Evolutionary conservation across 2,888 invertebrate species (phyloP).

Genomic region (Teleiodes luculella): DNA sequence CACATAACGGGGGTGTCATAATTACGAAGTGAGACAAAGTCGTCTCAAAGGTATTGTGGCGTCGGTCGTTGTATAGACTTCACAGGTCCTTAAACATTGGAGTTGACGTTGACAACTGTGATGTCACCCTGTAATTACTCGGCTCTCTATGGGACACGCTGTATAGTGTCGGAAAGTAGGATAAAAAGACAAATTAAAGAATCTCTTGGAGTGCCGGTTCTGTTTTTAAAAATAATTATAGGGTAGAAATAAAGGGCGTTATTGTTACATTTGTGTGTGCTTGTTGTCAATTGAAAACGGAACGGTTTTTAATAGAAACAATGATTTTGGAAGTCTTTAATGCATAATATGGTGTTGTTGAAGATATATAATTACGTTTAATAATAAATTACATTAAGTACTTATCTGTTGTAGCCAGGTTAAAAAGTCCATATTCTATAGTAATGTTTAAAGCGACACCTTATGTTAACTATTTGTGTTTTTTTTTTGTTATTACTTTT

Average conservation of each 20-base stretch:
- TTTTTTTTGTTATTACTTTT: too few relatives aligned
- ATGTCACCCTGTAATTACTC: slow-evolving; percentile 51
- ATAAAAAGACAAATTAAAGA: slow-evolving; percentile 31
- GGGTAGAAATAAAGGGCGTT: background rate
- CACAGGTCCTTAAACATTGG: slow-evolving; percentile 69
- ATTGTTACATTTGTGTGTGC: background rate
- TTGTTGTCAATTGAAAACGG: background rate
- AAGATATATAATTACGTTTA: too few relatives aligned
- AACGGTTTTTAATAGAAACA: background rate
- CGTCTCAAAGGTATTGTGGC: slow-evolving; percentile 70
- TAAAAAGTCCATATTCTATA: too few relatives aligned
- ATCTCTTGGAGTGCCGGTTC: background rate
- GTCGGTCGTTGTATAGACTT: slow-evolving; percentile 51
- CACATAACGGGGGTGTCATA: slow-evolving; percentile 71
- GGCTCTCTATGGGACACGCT: slow-evolving; percentile 58
- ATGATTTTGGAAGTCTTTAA: background rate
- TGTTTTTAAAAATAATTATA: background rate
- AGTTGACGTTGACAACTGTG: slow-evolving; percentile 50
- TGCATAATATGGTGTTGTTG: background rate
- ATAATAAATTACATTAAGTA: too few relatives aligned
- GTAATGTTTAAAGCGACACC: too few relatives aligned
- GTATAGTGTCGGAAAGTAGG: slow-evolving; percentile 39
- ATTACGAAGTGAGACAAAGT: slow-evolving; percentile 75
- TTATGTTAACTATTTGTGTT: too few relatives aligned
- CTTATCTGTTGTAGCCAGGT: too few relatives aligned